phyloP scores from a whole-genome alignment of 2,113 vertebrate genomes.

The Andinoacara biseriatus region DNA sequence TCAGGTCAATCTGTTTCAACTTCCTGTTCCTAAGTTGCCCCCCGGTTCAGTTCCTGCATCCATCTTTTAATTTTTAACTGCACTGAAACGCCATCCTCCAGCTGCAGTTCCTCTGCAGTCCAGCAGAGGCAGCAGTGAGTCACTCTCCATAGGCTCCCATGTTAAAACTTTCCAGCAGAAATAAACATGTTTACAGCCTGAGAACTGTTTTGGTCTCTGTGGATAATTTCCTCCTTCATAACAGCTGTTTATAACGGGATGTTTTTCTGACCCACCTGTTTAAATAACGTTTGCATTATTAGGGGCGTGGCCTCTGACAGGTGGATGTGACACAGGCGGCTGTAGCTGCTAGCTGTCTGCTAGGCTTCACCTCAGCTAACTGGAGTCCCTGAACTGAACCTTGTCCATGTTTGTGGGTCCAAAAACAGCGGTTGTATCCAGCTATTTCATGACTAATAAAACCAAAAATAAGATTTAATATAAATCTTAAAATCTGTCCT shows the following conservation, averaged over 20 bases:
- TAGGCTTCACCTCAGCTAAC: too few relatives aligned
- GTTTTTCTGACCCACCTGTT: neutral
- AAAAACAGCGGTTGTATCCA: neutral
- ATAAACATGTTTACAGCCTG: neutral
- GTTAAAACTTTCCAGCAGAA: neutral
- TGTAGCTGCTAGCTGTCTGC: too few relatives aligned
- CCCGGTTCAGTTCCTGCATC: neutral
- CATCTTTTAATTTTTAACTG: too few relatives aligned
- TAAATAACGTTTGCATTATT: neutral
- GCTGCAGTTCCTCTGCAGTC: rapidly evolving
- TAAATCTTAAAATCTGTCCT: neutral
- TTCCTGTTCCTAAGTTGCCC: too few relatives aligned
- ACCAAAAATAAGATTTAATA: too few relatives aligned
- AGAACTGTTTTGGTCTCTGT: neutral
- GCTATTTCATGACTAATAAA: neutral
- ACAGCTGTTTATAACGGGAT: neutral
- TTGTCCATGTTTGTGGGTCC: neutral
- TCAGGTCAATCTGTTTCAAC: too few relatives aligned
- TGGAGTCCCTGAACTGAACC: too few relatives aligned
- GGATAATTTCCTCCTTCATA: neutral
- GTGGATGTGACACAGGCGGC: too few relatives aligned
- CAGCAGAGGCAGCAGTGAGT: neutral
- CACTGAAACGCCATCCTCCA: rapidly evolving
- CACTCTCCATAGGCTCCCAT: neutral
- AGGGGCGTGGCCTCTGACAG: neutral